A percentile compares a stretch with the other conserved stretches of the same genome.
Evolutionary conservation across 2,888 invertebrate species (phyloP).

Genomic region (Nemotelus pantherinus): DNA sequence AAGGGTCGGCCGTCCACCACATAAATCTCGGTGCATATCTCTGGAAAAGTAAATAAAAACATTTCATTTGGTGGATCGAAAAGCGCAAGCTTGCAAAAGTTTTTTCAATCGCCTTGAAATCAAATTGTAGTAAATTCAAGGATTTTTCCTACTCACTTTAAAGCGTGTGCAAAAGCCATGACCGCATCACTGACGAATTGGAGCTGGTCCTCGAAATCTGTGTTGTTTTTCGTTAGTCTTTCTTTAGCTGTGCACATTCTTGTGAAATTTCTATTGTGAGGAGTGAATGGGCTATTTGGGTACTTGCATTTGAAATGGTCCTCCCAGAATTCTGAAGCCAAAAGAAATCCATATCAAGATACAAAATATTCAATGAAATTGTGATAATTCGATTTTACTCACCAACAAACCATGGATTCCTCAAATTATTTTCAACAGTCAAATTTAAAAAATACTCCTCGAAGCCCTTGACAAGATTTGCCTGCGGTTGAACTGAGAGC

Average conservation of each 20-base stretch:
- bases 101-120: no score
- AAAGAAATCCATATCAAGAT: neutral
- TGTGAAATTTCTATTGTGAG: slow-evolving; percentile 80
- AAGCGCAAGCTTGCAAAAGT: no score
- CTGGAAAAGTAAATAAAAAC: slow-evolving; percentile 63
- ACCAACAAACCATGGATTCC: slow-evolving; percentile 98
- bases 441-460: slow-evolving; percentile 86
- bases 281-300: slow-evolving; percentile 81
- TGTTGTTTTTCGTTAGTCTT: slow-evolving; percentile 77
- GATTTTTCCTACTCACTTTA: slow-evolving; percentile 73
- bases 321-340: slow-evolving; percentile 88
- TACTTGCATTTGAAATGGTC: slow-evolving; percentile 91
- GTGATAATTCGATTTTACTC: slow-evolving; percentile 61
- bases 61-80: neutral
- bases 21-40: slow-evolving; percentile 87
- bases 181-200: slow-evolving; percentile 98
- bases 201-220: slow-evolving; percentile 90
- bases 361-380: neutral
- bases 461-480: slow-evolving; percentile 88
- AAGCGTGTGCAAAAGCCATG: slow-evolving; percentile 92
- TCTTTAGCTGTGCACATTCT: slow-evolving; percentile 81
- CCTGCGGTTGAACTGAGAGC: slow-evolving; percentile 92
- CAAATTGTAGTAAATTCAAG: no score
- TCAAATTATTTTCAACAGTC: slow-evolving; percentile 84
- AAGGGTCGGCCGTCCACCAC: slow-evolving; percentile 77